Conservation (phyloP, 2,888 invertebrate species). For the Drosophila melanosoma region DNA sequence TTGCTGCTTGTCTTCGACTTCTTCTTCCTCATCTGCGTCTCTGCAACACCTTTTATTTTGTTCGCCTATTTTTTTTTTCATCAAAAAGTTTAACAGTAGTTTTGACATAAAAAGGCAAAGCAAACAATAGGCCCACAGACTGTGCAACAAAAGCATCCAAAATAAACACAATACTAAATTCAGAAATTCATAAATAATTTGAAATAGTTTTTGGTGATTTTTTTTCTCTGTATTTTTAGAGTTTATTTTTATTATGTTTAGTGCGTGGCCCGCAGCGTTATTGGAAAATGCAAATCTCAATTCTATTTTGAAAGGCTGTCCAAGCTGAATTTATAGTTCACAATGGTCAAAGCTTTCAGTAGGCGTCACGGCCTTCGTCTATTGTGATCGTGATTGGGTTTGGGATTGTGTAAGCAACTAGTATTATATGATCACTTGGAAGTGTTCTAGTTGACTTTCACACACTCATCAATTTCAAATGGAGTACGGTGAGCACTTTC, state of each 20-base stretch:
- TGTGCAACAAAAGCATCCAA: slow-evolving; percentile 34
- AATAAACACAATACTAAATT: slow-evolving; percentile 28
- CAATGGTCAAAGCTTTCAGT: slow-evolving; percentile 30
- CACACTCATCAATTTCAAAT: slow-evolving; percentile 33
- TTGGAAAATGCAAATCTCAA: slow-evolving; percentile 39
- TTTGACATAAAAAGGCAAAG: slow-evolving; percentile 53
- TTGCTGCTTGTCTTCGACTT: slow-evolving; percentile 35
- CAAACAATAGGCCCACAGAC: slow-evolving; percentile 38
- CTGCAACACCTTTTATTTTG: slow-evolving; percentile 17
- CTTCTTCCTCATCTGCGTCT: slow-evolving; percentile 3
- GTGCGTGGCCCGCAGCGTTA: slow-evolving; percentile 48
- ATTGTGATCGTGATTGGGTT: background rate
- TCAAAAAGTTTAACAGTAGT: slow-evolving; percentile 53
- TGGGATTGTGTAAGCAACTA: slow-evolving; percentile 10
- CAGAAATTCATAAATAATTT: slow-evolving; percentile 57
- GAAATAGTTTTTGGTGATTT: slow-evolving; percentile 50
- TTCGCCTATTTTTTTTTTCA: background rate
- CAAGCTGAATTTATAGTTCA: slow-evolving; percentile 37
- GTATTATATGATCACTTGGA: slow-evolving; percentile 7
- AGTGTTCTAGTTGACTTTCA: slow-evolving; percentile 41
- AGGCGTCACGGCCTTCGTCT: slow-evolving; percentile 10
- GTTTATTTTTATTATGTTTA: slow-evolving; percentile 14
- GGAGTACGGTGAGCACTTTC: slow-evolving; percentile 57
- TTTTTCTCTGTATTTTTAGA: background rate
- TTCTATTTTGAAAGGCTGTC: slow-evolving; percentile 21